Conservation (phyloP, 2,888 invertebrate genomes). For the Clitarchus hookeri region DNA sequence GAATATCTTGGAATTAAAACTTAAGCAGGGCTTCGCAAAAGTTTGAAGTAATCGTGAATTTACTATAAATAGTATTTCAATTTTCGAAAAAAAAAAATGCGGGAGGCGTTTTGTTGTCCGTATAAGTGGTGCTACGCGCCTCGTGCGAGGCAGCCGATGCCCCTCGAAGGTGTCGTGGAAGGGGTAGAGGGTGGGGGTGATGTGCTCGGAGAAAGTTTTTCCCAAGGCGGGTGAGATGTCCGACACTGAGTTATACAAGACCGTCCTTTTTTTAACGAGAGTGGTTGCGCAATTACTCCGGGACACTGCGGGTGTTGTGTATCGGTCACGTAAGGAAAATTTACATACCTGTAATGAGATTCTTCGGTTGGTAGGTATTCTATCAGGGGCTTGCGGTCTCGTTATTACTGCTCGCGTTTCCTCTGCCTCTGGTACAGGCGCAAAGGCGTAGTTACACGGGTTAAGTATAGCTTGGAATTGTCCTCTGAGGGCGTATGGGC, state of each 20-base stretch:
- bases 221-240: neutral
- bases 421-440: too few relatives aligned
- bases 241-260: neutral
- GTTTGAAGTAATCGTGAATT: neutral
- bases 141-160: neutral
- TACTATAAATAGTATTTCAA: neutral
- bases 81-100: neutral
- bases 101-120: neutral
- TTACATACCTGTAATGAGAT: too few relatives aligned
- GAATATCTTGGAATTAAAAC: too few relatives aligned
- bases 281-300: neutral
- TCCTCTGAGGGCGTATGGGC: too few relatives aligned
- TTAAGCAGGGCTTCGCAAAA: neutral
- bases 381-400: too few relatives aligned
- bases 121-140: too few relatives aligned
- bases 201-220: neutral
- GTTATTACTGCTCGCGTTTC: too few relatives aligned
- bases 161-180: neutral
- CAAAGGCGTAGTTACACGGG: too few relatives aligned
- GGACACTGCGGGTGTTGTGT: neutral
- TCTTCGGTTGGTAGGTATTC: too few relatives aligned
- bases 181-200: too few relatives aligned
- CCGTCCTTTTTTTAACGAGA: conserved; percentile 1
- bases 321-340: neutral
- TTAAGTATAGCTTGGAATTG: too few relatives aligned